phyloP scores from a whole-genome alignment of 1,140 invertebrate genomes.

The Bombus cullumanus region DNA sequence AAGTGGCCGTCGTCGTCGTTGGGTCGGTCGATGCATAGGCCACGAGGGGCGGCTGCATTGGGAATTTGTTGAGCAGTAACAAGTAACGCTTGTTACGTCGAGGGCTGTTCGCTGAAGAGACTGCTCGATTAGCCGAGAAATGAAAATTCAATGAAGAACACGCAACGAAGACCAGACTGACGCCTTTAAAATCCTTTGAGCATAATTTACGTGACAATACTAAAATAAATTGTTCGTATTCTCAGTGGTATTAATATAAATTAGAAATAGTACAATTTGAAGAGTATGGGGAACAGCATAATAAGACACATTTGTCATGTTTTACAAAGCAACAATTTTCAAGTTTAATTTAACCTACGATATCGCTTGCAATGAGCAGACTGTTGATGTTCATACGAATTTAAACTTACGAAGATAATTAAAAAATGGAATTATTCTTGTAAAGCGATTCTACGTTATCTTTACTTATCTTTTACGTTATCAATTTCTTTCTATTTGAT shows the following conservation, averaged over 20 bases:
- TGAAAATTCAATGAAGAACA: slow-evolving; percentile 26
- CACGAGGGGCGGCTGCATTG: slow-evolving; percentile 11
- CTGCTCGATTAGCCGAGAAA: slow-evolving; percentile 20
- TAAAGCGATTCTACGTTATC: too few relatives aligned
- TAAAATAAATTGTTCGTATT: not conserved
- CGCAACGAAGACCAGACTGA: not conserved
- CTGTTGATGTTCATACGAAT: too few relatives aligned
- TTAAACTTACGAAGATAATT: too few relatives aligned
- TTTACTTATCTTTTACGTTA: too few relatives aligned
- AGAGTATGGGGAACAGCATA: too few relatives aligned
- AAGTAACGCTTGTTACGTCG: slow-evolving; percentile 26
- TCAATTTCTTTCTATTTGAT: too few relatives aligned
- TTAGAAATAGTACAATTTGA: not conserved
- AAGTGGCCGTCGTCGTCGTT: not conserved
- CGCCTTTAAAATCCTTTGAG: not conserved
- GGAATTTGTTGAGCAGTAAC: slow-evolving; percentile 28
- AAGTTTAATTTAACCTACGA: too few relatives aligned
- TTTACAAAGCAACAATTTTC: not conserved
- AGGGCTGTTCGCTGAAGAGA: slow-evolving; percentile 26
- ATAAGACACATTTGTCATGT: too few relatives aligned
- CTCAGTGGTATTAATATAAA: not conserved
- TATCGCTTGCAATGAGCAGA: too few relatives aligned
- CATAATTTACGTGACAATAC: too few relatives aligned
- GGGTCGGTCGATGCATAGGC: not conserved
- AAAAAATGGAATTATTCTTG: too few relatives aligned